Evolutionary conservation across 1,140 invertebrate species (phyloP), one percentile per base, ranked within the genome.

Genomic region (Aphelinus atriplicis): DNA sequence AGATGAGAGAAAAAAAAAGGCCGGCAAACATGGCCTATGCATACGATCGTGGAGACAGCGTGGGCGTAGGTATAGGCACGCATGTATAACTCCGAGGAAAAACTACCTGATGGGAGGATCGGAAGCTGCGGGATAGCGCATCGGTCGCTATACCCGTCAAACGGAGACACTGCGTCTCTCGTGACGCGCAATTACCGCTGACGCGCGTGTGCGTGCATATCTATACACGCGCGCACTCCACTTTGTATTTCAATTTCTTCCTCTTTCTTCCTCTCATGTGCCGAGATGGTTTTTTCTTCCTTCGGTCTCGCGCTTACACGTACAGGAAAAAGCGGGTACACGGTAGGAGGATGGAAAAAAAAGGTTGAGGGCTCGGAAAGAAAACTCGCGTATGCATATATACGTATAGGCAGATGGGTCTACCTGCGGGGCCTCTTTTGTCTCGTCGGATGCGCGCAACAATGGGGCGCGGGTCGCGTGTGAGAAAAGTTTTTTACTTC

Each of bases 21-120:
- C 26, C 26, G 26, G 26, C 26, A 26, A 26, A 26, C 26, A 26
- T 0, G 26, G 26, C 26, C 26, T 26, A 26, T 26, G 26, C 26
- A 26, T 0, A 26, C 26, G 26, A 26, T 26, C 26, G 26, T 26
- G 26, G 26, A 26, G 26, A 26, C 26, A 26, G 26, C 26, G 26
- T 26, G 0, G 26, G 26, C 26, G 26, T 26, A 26, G 0, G 26
- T 26, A 26, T 26, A 26, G 26, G 26, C 26, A 26, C 26, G 0
- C 26, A 26, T 0, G 26, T 26, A 26, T 26, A 79, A 58, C 73
- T 73, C 63, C 26, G 46, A 77, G 65, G 79, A 81, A 81, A 81
- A 84, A 80, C 77, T 77, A 82, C 83, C 81, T 26, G 26, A 26
- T 87, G 83, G 84, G 84, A 87, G 86, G 86, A 82, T 85, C 81